phyloP scores from a whole-genome alignment of 2,797 vertebrate species.

The Smutsia gigantea region DNA sequence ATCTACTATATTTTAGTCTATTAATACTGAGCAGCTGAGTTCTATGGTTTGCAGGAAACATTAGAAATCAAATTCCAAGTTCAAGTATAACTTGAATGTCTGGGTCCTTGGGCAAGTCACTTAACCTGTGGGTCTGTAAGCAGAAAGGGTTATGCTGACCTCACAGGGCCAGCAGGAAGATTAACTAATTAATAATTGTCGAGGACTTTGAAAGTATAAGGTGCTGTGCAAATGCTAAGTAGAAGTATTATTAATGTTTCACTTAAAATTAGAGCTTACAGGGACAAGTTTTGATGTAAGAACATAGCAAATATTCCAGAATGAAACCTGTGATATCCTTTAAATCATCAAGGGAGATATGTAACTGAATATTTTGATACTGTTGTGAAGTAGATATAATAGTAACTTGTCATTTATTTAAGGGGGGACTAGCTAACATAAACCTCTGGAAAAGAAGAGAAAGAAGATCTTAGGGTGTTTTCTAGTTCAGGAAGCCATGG shows the following conservation, averaged over 20 bases:
- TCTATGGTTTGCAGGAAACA: not conserved
- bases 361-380: not conserved
- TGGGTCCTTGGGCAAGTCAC: not conserved
- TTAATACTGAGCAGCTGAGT: not conserved
- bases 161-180: not conserved
- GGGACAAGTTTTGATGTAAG: slow-evolving; percentile 32
- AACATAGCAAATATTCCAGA: slow-evolving; percentile 2
- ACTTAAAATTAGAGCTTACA: slow-evolving; percentile 47
- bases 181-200: not conserved
- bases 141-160: not conserved
- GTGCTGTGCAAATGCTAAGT: not conserved
- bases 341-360: not conserved
- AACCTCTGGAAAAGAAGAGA: not conserved
- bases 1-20: not conserved
- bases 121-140: not conserved
- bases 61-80: not conserved
- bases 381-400: not conserved
- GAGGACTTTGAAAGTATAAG: not conserved
- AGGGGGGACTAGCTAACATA: not conserved
- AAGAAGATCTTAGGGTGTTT: not conserved
- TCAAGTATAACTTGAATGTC: not conserved
- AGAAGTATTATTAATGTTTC: slow-evolving; percentile 11
- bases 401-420: not conserved
- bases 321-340: slow-evolving; percentile 21
- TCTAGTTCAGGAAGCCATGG: not conserved